These are phyloP conservation scores for Brachionus calyciflorus DNA, from an alignment of 1,140 invertebrate genomes.

Conservation along the genomic window DNA sequence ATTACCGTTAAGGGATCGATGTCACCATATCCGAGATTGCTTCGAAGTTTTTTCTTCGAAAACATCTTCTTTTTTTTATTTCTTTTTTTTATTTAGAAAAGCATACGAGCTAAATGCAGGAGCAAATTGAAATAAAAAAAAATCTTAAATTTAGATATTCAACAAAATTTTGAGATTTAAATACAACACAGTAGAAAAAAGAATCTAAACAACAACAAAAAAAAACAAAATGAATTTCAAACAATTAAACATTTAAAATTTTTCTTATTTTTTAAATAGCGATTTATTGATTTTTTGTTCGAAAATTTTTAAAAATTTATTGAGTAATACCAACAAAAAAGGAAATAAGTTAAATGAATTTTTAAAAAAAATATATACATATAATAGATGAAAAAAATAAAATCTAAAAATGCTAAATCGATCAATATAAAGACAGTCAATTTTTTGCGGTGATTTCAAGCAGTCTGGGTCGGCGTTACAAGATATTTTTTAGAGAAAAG, in stretches of 20 bases:
- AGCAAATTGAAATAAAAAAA: background rate
- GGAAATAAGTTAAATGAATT: conserved; percentile 40
- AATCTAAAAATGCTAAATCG: no score
- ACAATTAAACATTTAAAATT: conserved; percentile 21
- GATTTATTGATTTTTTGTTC: conserved; percentile 31
- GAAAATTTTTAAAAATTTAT: background rate
- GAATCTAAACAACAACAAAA: no score
- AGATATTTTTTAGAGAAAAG: no score
- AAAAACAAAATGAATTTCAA: background rate
- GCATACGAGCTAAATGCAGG: conserved; percentile 1
- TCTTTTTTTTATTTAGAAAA: no score
- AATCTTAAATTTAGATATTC: background rate
- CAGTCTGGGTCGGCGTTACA: no score
- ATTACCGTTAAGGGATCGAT: conserved; percentile 6
- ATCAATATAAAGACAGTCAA: no score
- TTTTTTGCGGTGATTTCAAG: no score
- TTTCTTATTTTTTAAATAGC: conserved; percentile 21
- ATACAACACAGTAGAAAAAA: no score
- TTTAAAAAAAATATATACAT: background rate
- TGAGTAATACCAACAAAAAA: background rate
- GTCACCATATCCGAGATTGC: background rate
- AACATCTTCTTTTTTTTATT: background rate
- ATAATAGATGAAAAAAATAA: background rate
- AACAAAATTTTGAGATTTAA: background rate
- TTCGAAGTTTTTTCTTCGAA: conserved; percentile 46